Evolutionary conservation across 2,797 vertebrate genomes (phyloP), one percentile per base, ranked within the genome.

Genomic region (Bradypodion ventrale): DNA sequence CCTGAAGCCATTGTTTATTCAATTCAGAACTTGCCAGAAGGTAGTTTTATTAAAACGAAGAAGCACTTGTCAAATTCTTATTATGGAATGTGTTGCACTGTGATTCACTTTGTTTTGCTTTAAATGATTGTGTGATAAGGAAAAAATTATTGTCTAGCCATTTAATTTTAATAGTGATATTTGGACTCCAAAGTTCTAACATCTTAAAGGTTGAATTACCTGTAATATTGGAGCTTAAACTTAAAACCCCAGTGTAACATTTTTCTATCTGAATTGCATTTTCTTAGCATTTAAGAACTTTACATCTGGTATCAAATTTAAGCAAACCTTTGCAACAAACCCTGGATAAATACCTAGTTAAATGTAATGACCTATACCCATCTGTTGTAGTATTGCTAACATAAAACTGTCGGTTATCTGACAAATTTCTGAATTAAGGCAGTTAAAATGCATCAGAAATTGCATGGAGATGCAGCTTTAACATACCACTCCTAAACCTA

Each of bases 1-100:
- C 98, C 98, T 16, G 98, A 99, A 95, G 97, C 98, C 87, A 96
- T 99, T 83, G 97, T 98, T 80, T 92, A 97, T 95, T 97, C 98
- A 27, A 97, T 99, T 91, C 96, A 97, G 91, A 97, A 97, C 35
- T 96, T 99, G 94, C 98, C 99, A 35, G 97, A 98, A 96, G 99
- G 99, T 99, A 83, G 83, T 49, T 37, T 56, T 70, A 76, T 70
- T 76, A 62, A 72, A 81, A 59, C 49, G 19, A 40, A 56, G 29
- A 77, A 40, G 2, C 27, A 62, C 60, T 62, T 21, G 19, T 10
- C 62, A 74, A 44, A 59, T 35, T 40, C 32, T 78, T 56, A 70
- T 8, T 37, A 29, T 63, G 27, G 29, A 79, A 32, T 42, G 46
- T n/a, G n/a, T 78, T 70, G 73, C 74, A 68, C 23, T 52, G 60